Base-by-base conservation (phyloP, 92 coral and sea anemone genomes). In the Phenganax stokvisi region DNA sequence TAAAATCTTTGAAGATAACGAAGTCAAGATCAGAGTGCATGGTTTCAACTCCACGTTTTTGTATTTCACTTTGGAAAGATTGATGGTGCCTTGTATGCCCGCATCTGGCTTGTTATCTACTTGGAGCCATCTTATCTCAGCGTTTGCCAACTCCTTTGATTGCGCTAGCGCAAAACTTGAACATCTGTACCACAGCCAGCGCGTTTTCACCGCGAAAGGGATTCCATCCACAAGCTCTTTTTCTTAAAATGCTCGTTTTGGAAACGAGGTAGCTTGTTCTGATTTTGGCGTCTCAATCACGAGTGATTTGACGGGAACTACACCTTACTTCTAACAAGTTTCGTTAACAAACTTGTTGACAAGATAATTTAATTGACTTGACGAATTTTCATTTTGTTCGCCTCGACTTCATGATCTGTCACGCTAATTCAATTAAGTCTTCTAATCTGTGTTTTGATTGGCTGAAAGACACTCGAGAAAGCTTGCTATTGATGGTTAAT, bases 391-490 rank as follows among this genome's bases (percentile, higher is more conserved):
- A 63, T 37, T 79, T 79, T 79, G 31, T 52, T 15, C 54, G 61
- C 83, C 73, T 68, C 73, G 73, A 52, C 51, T 51, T 61, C 72
- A 44, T 12, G 81, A 62, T 70, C 89, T 92, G 97, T 90, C 99
- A 90, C 30, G 63, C 82, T 90, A 87, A 92, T 96, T 90, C 94
- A 92, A 92, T 96, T 96, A 92, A 85, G 80, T 66, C 83, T 47
- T 16, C 83, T 79, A 79, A 64, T 79, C 83, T 54, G 59, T 64
- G 62, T 69, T 51, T 67, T 69, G 56, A 79, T 79, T 79, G 83
- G 83, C 69, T 30, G 27, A 64, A 13, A 29, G 56, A 79, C 73
- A 54, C 77, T 52, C 55, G 58, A 47, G 55, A 52, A 71, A 0
- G 83, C 61, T 63, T 79, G 56, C 63, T 79, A 79, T 79, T 79